A percentile compares a stretch with the other conserved stretches of the same genome.
Evolutionary conservation across 1,140 invertebrate genomes (phyloP).

Genomic region (Phymastichus coffea): DNA sequence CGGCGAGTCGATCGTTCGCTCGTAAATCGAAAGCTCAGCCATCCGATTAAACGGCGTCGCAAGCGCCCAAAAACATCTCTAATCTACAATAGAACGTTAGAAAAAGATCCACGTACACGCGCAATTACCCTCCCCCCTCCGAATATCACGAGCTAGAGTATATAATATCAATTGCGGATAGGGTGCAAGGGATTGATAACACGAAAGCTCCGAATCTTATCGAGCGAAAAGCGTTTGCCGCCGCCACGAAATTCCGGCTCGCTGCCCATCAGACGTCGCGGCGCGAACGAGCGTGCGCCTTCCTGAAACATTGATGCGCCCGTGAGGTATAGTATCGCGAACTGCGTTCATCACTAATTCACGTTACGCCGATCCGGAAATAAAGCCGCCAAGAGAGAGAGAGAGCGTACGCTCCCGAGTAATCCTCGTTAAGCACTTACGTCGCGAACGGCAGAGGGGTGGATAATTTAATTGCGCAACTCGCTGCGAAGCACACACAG

Average conservation of each 20-base stretch:
- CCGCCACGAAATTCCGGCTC: background rate
- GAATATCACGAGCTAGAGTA: too few relatives aligned
- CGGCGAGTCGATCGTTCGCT: slow-evolving; percentile 9
- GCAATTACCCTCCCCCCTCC: too few relatives aligned
- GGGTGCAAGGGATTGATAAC: slow-evolving; percentile 26
- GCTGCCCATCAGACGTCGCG: background rate
- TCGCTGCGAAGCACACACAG: background rate
- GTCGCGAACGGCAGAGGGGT: too few relatives aligned
- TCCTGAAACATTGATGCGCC: slow-evolving; percentile 26
- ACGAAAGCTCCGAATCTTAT: slow-evolving; percentile 21
- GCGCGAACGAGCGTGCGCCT: too few relatives aligned
- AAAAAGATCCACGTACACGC: too few relatives aligned
- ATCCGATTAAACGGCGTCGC: slow-evolving; percentile 26
- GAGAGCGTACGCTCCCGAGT: too few relatives aligned
- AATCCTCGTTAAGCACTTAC: slow-evolving; percentile 24
- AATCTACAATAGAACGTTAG: too few relatives aligned
- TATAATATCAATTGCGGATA: too few relatives aligned
- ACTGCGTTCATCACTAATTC: slow-evolving; percentile 21
- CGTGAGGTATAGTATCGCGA: slow-evolving; percentile 1
- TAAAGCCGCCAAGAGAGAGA: too few relatives aligned
- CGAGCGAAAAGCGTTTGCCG: background rate
- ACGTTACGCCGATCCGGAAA: background rate
- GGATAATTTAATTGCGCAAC: slow-evolving; percentile 25
- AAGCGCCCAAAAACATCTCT: too few relatives aligned
- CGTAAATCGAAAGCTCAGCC: slow-evolving; percentile 28